Conservation (phyloP, 1,140 invertebrate species). For the Cephus cinctus region DNA sequence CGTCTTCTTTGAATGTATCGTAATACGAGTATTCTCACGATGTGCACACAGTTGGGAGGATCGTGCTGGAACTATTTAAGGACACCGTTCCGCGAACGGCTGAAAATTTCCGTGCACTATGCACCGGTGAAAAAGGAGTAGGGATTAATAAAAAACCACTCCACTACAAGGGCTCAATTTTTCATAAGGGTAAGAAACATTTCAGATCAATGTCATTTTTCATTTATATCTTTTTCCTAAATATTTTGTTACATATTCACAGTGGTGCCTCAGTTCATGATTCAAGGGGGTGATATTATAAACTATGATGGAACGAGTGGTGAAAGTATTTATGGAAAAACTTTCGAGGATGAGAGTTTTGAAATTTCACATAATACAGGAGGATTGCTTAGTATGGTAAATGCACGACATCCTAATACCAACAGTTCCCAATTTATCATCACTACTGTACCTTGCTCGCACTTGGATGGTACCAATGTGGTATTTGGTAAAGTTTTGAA, state of each 20-base stretch:
- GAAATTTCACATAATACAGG: slow-evolving; percentile 60
- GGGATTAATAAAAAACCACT: slow-evolving; percentile 68
- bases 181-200: slow-evolving; percentile 68
- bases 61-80: slow-evolving; percentile 78
- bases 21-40: no score
- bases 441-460: slow-evolving; percentile 77
- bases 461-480: slow-evolving; percentile 87
- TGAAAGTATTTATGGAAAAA: slow-evolving; percentile 89
- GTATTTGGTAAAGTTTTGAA: slow-evolving; percentile 82
- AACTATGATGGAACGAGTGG: slow-evolving; percentile 83
- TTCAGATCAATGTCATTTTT: slow-evolving; percentile 7
- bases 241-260: slow-evolving; percentile 23
- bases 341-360: slow-evolving; percentile 92
- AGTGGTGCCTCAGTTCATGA: slow-evolving; percentile 76
- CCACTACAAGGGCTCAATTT: slow-evolving; percentile 72
- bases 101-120: slow-evolving; percentile 88
- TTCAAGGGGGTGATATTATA: slow-evolving; percentile 83
- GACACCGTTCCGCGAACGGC: slow-evolving; percentile 87
- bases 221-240: slow-evolving; percentile 9
- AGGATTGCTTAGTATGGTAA: slow-evolving; percentile 88
- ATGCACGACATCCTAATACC: slow-evolving; percentile 77
- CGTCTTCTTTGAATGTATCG: no score
- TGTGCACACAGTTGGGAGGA: slow-evolving; percentile 74
- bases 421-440: slow-evolving; percentile 97
- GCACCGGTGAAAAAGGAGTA: slow-evolving; percentile 81